Percentiles rank a stretch among this genome's conserved stretches.
Conservation (phyloP, 92 coral and sea anemone species). For the Epizoanthus scotinus region DNA sequence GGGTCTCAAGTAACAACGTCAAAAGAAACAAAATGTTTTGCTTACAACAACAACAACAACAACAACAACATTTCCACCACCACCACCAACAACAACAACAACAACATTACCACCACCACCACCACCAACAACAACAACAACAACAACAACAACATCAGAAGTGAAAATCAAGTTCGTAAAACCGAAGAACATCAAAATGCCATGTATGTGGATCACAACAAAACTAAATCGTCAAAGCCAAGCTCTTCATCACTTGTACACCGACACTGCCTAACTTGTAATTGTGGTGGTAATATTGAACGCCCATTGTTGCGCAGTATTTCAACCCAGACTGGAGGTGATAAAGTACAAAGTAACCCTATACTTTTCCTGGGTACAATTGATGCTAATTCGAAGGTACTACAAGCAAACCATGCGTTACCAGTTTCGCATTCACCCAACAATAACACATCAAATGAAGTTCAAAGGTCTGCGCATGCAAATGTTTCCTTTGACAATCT, state of each 20-base stretch:
- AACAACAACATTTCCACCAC: too few species aligned
- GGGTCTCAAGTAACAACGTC: neutral
- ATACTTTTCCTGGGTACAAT: neutral
- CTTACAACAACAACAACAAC: neutral
- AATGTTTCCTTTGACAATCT: neutral
- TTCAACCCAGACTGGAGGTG: conserved; percentile 5
- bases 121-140: neutral
- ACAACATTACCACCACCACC: too few species aligned
- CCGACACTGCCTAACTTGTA: conserved; percentile 11
- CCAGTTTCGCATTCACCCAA: neutral
- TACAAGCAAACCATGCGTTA: neutral
- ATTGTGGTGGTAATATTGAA: neutral
- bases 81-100: neutral
- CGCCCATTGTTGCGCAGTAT: neutral
- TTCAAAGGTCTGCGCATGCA: neutral
- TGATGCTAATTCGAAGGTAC: neutral
- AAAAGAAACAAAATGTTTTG: neutral
- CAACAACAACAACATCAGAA: neutral
- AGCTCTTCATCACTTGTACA: neutral
- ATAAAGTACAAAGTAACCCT: neutral
- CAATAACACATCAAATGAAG: neutral
- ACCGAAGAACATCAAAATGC: neutral
- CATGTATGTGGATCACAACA: neutral
- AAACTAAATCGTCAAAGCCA: neutral
- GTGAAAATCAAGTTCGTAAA: neutral